Evolutionary conservation across 2,888 invertebrate species (phyloP).

Genomic region (Odontothrips loti): DNA sequence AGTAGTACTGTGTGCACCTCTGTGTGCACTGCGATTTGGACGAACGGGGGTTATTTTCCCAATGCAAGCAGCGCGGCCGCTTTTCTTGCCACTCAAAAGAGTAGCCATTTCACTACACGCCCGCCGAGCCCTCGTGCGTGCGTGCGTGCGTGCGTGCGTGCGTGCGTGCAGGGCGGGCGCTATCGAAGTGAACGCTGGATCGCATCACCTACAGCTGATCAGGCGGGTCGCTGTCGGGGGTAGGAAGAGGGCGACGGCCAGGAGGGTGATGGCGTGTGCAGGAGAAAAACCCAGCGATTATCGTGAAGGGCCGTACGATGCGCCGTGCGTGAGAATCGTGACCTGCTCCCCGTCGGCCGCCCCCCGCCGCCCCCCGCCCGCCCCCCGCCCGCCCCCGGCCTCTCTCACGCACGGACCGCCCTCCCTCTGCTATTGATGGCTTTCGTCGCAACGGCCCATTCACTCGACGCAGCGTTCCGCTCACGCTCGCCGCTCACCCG

Average conservation of each 20-base stretch:
- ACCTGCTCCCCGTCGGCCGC: background rate
- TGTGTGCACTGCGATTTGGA: too few species aligned
- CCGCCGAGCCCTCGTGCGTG: too few species aligned
- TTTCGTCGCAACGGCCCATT: conserved; percentile 21
- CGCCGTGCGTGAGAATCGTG: conserved; percentile 11
- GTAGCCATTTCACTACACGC: too few species aligned
- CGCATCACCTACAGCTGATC: too few species aligned
- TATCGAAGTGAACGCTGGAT: too few species aligned
- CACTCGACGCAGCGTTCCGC: background rate
- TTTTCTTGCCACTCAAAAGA: too few species aligned
- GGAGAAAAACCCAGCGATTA: conserved; percentile 4
- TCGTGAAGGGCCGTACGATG: background rate
- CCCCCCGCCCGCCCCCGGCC: background rate
- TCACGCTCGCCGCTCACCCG: background rate
- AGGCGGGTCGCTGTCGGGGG: too few species aligned
- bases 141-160: too few species aligned
- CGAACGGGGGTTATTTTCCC: too few species aligned
- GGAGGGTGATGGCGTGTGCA: background rate
- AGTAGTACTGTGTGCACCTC: too few species aligned
- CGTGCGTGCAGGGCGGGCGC: too few species aligned
- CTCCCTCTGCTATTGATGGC: conserved; percentile 9
- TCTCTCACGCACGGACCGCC: background rate
- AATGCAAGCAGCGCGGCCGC: too few species aligned
- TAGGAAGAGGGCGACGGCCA: background rate
- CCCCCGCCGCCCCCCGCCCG: background rate